phyloP scores from a whole-genome alignment of 64 coral and sea anemone species.

The Porites lutea region DNA sequence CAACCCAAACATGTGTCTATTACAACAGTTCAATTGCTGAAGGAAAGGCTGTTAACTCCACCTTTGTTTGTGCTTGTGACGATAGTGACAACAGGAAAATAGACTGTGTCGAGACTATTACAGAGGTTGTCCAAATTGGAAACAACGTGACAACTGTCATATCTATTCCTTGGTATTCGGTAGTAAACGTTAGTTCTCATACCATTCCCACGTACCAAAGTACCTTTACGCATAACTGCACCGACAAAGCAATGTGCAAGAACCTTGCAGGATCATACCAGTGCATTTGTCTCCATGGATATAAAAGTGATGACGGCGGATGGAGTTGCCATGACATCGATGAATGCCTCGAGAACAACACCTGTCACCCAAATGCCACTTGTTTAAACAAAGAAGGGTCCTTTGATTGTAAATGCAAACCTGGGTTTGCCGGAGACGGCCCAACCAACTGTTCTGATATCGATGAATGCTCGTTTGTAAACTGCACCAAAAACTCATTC shows the following conservation, averaged over 20 bases:
- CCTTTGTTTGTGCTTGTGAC: constrained; percentile 70
- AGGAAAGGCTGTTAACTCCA: constrained; percentile 5
- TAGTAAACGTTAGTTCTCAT: constrained; percentile 9
- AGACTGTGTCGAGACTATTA: constrained; percentile 63
- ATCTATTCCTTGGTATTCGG: constrained; percentile 54
- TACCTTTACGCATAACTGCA: constrained; percentile 60
- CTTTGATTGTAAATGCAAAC: constrained; percentile 52
- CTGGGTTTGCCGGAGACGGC: constrained; percentile 64
- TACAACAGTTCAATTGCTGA: constrained; percentile 32
- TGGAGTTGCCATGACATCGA: constrained; percentile 57
- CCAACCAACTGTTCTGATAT: constrained; percentile 68
- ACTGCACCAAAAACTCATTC: constrained; percentile 10
- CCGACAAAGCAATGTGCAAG: constrained; percentile 37
- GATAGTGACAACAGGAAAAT: constrained; percentile 34
- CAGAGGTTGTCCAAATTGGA: background rate
- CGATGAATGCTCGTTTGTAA: constrained; percentile 54
- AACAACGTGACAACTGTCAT: constrained; percentile 38
- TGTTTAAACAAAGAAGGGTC: constrained; percentile 72
- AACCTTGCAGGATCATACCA: constrained; percentile 73
- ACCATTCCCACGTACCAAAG: constrained; percentile 3
- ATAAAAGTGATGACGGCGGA: constrained; percentile 35
- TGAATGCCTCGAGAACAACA: constrained; percentile 58
- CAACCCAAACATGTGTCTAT: constrained; percentile 44
- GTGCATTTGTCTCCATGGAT: constrained; percentile 57
- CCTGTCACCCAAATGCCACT: constrained; percentile 62